Conservation (phyloP, 2,797 vertebrate species). For the Denticeps clupeoides region DNA sequence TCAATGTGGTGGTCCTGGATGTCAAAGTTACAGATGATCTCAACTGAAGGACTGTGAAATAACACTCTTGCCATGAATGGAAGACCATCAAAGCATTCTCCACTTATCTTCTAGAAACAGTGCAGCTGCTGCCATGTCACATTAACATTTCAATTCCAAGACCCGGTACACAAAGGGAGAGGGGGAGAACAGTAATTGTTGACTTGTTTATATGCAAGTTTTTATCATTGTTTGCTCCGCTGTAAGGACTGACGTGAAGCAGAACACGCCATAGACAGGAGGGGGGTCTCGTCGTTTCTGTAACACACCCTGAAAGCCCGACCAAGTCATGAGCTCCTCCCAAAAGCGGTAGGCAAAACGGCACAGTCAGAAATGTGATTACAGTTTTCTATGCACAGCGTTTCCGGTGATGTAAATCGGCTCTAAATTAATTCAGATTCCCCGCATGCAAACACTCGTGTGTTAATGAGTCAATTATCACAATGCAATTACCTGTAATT, state of each 20-base stretch:
- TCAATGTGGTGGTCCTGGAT: too few species aligned
- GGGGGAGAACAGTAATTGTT: conserved; percentile 11
- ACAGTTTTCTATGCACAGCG: conserved; percentile 6
- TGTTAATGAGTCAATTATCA: too few species aligned
- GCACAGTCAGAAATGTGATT: neutral
- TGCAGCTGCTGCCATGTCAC: conserved; percentile 43
- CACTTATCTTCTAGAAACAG: conserved; percentile 40
- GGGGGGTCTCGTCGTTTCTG: too few species aligned
- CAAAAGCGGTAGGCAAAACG: neutral
- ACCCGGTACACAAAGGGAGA: conserved; percentile 37
- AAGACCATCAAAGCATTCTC: conserved; percentile 24
- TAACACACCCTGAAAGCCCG: too few species aligned
- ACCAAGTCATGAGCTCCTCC: neutral
- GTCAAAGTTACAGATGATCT: conserved; percentile 20
- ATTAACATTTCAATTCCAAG: conserved; percentile 47
- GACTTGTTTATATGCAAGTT: too few species aligned
- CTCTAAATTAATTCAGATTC: conserved; percentile 26
- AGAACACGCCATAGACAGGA: too few species aligned
- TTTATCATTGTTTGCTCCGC: too few species aligned
- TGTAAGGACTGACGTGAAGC: too few species aligned
- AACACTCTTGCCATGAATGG: conserved; percentile 23
- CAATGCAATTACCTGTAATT: too few species aligned
- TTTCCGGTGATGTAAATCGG: conserved; percentile 17
- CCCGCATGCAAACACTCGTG: neutral
- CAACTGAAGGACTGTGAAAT: too few species aligned